Conservation (phyloP, 2,113 vertebrate species). For the Lontra canadensis region DNA sequence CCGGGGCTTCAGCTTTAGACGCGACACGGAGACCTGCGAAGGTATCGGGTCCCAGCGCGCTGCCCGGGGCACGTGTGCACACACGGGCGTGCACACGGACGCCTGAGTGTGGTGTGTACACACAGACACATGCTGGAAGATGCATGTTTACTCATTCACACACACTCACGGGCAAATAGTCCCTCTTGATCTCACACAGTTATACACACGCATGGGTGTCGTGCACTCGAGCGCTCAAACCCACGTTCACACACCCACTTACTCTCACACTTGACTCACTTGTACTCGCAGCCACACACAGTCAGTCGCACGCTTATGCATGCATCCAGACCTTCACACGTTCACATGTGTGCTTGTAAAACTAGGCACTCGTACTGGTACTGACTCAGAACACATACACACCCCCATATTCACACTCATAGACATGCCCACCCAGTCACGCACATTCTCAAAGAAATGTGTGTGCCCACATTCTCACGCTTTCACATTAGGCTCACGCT, state of each 20-base stretch:
- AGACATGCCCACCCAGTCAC: not conserved
- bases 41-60: conserved; percentile 76
- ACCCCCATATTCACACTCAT: not conserved
- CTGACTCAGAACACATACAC: not conserved
- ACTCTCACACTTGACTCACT: not conserved
- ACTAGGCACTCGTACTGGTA: not conserved
- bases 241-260: not conserved
- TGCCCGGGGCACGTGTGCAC: no score
- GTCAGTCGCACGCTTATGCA: not conserved
- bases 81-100: not conserved
- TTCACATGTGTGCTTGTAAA: not conserved
- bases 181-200: not conserved
- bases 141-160: not conserved
- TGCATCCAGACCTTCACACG: no score
- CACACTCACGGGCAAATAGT: not conserved
- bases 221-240: not conserved
- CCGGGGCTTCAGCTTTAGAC: conserved; percentile 92
- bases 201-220: not conserved
- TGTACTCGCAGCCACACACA: not conserved
- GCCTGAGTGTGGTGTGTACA: not conserved
- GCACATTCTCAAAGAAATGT: not conserved
- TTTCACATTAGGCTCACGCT: not conserved
- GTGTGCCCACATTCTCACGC: not conserved
- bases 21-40: conserved; percentile 94
- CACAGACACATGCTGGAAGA: not conserved